A percentile compares a stretch with the other conserved stretches of the same genome.
phyloP scores from a whole-genome alignment of 2,113 vertebrate species.

The Opisthocomus hoazin region DNA sequence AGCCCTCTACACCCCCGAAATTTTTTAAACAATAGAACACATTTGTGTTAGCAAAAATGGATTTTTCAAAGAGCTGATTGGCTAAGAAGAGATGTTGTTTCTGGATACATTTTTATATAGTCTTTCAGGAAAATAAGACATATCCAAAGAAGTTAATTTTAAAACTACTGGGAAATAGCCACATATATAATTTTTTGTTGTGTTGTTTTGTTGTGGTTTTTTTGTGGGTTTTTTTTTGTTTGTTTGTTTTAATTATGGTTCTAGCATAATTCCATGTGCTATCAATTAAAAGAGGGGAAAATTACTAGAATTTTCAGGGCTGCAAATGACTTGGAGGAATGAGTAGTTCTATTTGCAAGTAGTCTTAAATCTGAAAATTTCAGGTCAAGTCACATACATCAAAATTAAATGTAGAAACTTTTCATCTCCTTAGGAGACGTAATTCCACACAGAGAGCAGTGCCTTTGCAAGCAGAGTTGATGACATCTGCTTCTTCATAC shows the following conservation, averaged over 20 bases:
- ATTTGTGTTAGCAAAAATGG: neutral
- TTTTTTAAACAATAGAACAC: neutral
- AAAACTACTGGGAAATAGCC: neutral
- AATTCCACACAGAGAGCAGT: neutral
- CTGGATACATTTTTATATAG: neutral
- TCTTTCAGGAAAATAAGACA: neutral
- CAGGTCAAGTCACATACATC: neutral
- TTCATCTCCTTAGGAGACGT: neutral
- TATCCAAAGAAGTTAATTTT: neutral
- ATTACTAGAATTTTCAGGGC: neutral
- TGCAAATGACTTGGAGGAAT: neutral
- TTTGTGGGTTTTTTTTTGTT: too few relatives aligned
- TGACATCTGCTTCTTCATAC: neutral
- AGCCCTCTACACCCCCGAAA: neutral
- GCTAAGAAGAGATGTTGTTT: neutral
- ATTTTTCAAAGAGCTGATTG: neutral
- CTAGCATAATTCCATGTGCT: neutral
- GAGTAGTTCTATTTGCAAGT: neutral
- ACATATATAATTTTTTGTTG: neutral
- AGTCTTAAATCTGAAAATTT: neutral
- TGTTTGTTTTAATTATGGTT: neutral
- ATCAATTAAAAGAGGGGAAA: neutral
- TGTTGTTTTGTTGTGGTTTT: neutral
- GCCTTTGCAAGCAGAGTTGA: neutral
- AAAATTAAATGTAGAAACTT: neutral